A percentile compares a stretch with the other conserved stretches of the same genome.
These are phyloP conservation scores for Acrossocheilus fasciatus DNA, from an alignment of 2,797 vertebrate species.

Conservation along the genomic window DNA sequence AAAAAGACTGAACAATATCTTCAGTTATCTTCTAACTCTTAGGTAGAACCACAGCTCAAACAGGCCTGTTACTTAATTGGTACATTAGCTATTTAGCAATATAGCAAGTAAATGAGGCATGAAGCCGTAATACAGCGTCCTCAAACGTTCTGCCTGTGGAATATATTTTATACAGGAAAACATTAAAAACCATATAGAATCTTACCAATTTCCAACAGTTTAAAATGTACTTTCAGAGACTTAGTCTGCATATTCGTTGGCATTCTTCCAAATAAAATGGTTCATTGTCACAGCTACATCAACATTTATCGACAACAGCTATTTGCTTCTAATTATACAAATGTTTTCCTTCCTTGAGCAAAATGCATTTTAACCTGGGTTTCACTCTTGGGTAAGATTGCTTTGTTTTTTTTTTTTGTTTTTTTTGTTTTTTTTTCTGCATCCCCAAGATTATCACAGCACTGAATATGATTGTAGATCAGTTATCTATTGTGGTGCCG, in stretches of 20 bases:
- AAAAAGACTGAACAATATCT: background rate
- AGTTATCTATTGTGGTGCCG: conserved; percentile 10
- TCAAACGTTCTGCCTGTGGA: background rate
- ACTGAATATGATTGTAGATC: conserved; percentile 31
- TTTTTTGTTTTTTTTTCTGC: background rate
- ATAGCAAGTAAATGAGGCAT: conserved; percentile 25
- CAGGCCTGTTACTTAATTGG: conserved; percentile 1
- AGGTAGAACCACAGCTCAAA: conserved; percentile 3
- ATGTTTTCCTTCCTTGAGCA: background rate
- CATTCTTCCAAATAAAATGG: background rate
- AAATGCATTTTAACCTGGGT: background rate
- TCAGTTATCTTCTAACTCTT: conserved; percentile 1
- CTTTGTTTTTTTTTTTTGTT: background rate
- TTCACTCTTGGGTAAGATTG: background rate
- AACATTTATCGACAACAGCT: background rate
- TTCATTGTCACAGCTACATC: background rate
- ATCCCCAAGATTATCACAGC: background rate
- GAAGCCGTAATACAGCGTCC: conserved; percentile 17
- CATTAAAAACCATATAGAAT: background rate
- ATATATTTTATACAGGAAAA: background rate
- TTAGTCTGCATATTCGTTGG: background rate
- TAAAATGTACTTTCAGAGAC: too few relatives aligned
- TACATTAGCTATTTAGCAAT: background rate
- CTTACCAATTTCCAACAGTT: background rate
- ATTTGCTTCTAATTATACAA: conserved; percentile 6